Base-by-base conservation (phyloP, 2,888 invertebrate genomes). In the Macaria liturata region DNA sequence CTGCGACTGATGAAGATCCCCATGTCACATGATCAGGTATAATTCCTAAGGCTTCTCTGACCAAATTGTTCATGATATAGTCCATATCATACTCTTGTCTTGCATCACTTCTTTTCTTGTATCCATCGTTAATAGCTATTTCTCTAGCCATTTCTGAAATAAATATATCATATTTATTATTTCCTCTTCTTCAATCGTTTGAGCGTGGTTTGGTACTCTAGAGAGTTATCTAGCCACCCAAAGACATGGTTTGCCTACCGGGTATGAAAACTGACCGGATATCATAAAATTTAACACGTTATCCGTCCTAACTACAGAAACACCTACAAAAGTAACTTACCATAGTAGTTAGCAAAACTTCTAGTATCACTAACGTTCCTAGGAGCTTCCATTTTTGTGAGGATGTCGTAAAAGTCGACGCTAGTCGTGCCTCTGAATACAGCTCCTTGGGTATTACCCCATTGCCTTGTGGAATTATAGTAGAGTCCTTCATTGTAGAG, bases 331-430 rank as follows among this genome's bases (percentile, higher is more conserved):
- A 20, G 20, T 37, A 37, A 20, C 42, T 56, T 39, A 56, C 59
- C 52, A 53, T 56, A 60, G 44, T 53, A 52, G 46, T 60, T 74
- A 62, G 63, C 72, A 51, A 62, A 75, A 32, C 54, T 47, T 39
- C 66, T 71, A 0, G 84, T 82, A 40, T 85, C 80, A 6, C 70
- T 66, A 3, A 65, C 6, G 4, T 9, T 48, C 48, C 34, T 42
- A 2, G 44, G 65, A 34, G 59, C 74, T n/a, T 66, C 43, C 79
- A 80, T 86, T 72, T 93, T 93, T 3, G 92, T 93, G 5, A 96
- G 81, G 61, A 97, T 96, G 77, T 98, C 97, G 79, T 97, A 97
- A 76, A 97, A 97, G 77, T 97, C 96, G 4, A 97, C 95, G 9
- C 84, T 88, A 31, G 90, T 86, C 0, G 97, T 94, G n/a, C 92